Base-by-base conservation (phyloP, 2,888 invertebrate species). In the Molanna angustata region DNA sequence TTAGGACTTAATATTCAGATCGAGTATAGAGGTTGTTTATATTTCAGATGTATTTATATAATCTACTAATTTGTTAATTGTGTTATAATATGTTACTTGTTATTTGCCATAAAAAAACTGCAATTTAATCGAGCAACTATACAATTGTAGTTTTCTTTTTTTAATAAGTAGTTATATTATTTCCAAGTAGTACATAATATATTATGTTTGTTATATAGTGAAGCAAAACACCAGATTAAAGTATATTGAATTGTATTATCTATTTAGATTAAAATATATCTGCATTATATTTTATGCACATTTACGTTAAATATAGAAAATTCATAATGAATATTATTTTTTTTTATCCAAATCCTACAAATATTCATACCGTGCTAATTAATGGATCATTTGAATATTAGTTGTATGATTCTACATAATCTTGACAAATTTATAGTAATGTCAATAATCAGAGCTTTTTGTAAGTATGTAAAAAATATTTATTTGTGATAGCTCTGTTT, bases 81-180 rank as follows among this genome's bases (percentile, higher is more conserved):
- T 27, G 11, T 27, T 27, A 27, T 27, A 11, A 7, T 27, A 27
- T 27, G 4, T 4, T 27, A 27, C 11, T 27, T 27, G 27, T 27
- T 27, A 27, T 47, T 21, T 47, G 47, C 47, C 47, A 47, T 47
- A 46, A 35, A 21, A n/a, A 18, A 47, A 35, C 35, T 47, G 37
- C 16, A 43, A 21, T 27, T 27, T 4, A 7, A 11, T 7, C 11
- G 27, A 11, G 27, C 11, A n/a, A 27, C 11, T 27, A 27, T 11
- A 27, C 27, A 27, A 27, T 7, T 27, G 27, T 27, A 27, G 27
- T 27, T 27, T 27, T 27, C 11, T 7, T 7, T 27, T 27, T 7
- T 27, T 27, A 37, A n/a, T n/a, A n/a, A n/a, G n/a, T n/a, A n/a
- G n/a, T n/a, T n/a, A n/a, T n/a, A n/a, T n/a, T n/a, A n/a, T n/a